Percentiles rank a stretch among this genome's conserved stretches.
Evolutionary conservation across 2,113 vertebrate genomes (phyloP).

Genomic region (Corythornis cristatus): DNA sequence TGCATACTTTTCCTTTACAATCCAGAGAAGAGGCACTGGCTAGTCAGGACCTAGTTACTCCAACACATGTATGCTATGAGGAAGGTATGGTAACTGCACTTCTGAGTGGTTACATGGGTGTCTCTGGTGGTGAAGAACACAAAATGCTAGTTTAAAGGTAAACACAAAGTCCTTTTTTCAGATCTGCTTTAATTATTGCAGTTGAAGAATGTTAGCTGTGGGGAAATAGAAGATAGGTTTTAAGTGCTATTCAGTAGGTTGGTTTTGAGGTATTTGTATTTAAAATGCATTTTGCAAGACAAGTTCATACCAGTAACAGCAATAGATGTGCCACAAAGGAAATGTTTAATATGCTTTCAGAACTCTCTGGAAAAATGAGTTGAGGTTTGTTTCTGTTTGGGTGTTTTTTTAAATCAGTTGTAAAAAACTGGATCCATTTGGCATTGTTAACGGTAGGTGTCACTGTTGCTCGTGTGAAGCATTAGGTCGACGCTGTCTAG

Average conservation of each 20-base stretch:
- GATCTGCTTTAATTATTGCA: not conserved
- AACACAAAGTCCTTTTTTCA: not conserved
- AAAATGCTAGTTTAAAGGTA: not conserved
- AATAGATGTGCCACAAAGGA: not conserved
- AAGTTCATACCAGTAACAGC: not conserved
- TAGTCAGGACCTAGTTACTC: not conserved
- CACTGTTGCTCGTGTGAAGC: conserved; percentile 57
- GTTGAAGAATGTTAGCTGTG: not conserved
- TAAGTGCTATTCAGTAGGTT: not conserved
- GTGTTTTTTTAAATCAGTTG: not conserved
- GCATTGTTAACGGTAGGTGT: conserved; percentile 68
- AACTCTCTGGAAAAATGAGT: not conserved
- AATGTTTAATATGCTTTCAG: not conserved
- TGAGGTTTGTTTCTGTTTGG: not conserved
- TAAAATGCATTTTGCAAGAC: not conserved
- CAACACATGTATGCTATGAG: not conserved
- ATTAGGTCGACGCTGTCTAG: accelerated
- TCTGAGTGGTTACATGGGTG: not conserved
- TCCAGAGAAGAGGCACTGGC: not conserved
- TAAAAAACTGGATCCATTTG: not conserved
- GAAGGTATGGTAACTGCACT: not conserved
- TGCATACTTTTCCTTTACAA: not conserved
- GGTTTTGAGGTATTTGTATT: not conserved
- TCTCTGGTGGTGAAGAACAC: not conserved
- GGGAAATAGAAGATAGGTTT: not conserved